phyloP scores from a whole-genome alignment of 2,888 invertebrate species.

The Ennomos quercinarius region DNA sequence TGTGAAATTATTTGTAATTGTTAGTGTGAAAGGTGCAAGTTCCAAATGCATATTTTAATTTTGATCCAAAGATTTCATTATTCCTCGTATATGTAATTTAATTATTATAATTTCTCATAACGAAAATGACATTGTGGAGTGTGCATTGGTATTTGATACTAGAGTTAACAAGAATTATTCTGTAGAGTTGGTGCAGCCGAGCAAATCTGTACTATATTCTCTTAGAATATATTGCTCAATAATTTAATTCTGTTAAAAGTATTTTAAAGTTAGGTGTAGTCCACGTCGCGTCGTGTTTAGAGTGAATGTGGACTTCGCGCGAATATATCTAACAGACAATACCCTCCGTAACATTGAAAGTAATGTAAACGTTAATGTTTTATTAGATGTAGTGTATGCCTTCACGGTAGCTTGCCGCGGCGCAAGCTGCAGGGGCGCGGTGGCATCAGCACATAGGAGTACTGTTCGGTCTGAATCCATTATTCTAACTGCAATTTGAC shows the following conservation, averaged over 20 bases:
- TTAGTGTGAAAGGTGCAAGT: conserved; percentile 79
- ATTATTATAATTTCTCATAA: conserved; percentile 60
- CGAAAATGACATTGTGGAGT: conserved; percentile 82
- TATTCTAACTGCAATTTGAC: conserved; percentile 59
- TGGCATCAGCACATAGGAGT: conserved; percentile 62
- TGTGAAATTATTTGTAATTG: conserved; percentile 73
- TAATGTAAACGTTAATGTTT: conserved; percentile 74
- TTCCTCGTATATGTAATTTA: conserved; percentile 64
- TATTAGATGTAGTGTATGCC: conserved; percentile 82
- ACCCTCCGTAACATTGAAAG: conserved; percentile 80
- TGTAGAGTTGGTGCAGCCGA: conserved; percentile 84
- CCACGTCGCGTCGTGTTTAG: conserved; percentile 73
- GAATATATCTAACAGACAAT: conserved; percentile 84
- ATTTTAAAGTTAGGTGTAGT: conserved; percentile 80
- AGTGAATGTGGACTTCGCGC: conserved; percentile 74
- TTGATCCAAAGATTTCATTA: conserved; percentile 83
- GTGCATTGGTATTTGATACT: conserved; percentile 82
- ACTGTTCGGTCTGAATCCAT: conserved; percentile 58
- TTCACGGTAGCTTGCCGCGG: conserved; percentile 69
- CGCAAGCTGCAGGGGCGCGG: conserved; percentile 69
- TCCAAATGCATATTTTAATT: conserved; percentile 80
- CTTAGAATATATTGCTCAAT: conserved; percentile 84
- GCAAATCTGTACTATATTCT: conserved; percentile 84
- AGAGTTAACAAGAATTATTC: conserved; percentile 76
- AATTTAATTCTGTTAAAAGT: conserved; percentile 83